These are phyloP conservation scores for Prunella himalayana DNA, from an alignment of 2,113 vertebrate species.

Conservation along the genomic window DNA sequence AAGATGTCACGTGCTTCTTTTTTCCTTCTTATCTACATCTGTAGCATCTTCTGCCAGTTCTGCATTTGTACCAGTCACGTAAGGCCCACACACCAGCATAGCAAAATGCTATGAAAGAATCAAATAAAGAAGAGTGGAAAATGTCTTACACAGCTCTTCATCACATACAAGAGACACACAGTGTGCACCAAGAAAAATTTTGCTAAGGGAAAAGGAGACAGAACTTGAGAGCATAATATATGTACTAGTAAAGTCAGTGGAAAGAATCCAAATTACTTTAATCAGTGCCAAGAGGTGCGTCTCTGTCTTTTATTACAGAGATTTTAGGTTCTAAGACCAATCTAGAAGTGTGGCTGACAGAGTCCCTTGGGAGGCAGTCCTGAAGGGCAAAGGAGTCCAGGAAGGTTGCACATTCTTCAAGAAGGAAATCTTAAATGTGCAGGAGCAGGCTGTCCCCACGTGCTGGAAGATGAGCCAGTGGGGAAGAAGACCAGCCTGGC, in stretches of 20 bases:
- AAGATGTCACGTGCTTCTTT: not conserved
- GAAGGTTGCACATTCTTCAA: not conserved
- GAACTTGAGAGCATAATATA: not conserved
- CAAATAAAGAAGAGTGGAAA: not conserved
- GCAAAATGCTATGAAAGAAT: not conserved
- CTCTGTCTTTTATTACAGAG: not conserved
- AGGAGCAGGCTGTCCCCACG: not conserved
- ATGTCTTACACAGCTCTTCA: not conserved
- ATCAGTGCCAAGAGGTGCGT: not conserved
- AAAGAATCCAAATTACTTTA: not conserved
- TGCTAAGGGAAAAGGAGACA: not conserved
- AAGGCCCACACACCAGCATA: not conserved
- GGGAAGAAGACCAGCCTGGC: not conserved
- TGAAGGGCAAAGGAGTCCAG: not conserved
- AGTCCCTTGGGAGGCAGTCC: not conserved
- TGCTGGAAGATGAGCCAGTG: not conserved
- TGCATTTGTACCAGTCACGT: not conserved
- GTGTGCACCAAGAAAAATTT: not conserved
- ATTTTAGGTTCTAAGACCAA: not conserved
- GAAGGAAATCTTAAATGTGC: not conserved
- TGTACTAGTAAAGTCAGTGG: not conserved
- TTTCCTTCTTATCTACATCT: not conserved
- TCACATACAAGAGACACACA: not conserved
- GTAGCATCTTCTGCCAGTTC: not conserved
- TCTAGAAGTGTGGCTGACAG: not conserved